Evolutionary conservation across 2,113 vertebrate species (phyloP).

Genomic region (Noturus placidus): DNA sequence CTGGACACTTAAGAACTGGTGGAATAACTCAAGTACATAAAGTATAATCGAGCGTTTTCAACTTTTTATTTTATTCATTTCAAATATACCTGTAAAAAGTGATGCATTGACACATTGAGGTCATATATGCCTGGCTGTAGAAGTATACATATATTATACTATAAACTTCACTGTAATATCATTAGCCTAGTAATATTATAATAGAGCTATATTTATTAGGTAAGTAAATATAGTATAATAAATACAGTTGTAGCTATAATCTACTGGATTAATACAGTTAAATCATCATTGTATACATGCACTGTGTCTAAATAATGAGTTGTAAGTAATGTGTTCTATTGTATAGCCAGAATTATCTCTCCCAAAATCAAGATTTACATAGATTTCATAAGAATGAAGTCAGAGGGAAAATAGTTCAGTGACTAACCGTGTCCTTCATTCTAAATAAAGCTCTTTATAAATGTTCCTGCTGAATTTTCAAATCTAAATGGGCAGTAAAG

Average conservation of each 20-base stretch:
- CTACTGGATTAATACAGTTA: not conserved
- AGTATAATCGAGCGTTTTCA: not conserved
- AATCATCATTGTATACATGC: not conserved
- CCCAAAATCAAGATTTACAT: not conserved
- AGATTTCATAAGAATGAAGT: no score
- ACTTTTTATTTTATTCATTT: not conserved
- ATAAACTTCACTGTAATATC: not conserved
- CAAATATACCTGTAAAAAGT: not conserved
- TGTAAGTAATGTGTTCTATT: not conserved
- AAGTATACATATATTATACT: not conserved
- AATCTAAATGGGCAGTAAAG: no score
- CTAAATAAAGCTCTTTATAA: no score
- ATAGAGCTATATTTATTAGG: not conserved
- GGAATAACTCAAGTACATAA: not conserved
- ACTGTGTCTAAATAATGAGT: not conserved
- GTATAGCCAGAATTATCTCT: not conserved
- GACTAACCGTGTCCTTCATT: no score
- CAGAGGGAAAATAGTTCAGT: no score
- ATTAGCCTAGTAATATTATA: not conserved
- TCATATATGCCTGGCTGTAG: not conserved
- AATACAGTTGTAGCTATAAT: not conserved
- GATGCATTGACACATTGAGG: not conserved
- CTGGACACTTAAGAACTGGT: not conserved
- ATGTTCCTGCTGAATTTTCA: no score
- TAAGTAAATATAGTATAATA: not conserved